Evolutionary conservation across 2,797 vertebrate genomes (phyloP), one percentile per base, ranked within the genome.

Genomic region (Centroberyx gerrardi): DNA sequence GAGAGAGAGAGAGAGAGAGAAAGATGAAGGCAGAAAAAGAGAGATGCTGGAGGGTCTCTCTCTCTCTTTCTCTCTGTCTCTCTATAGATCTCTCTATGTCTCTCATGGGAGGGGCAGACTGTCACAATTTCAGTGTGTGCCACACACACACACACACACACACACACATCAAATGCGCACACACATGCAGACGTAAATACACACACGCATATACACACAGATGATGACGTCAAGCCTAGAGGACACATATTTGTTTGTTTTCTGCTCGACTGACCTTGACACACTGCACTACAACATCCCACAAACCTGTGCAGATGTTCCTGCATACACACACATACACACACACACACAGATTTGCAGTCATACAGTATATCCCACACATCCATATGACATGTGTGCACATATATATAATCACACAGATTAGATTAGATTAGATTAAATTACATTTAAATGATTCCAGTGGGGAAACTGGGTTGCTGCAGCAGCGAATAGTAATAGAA

Each of bases 71-170:
- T 22, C 22, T 53, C 52, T 54, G 18, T 55, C 53, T 6, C 6
- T 55, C 14, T 55, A 2, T 48, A 4, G 14, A 14, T 15, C 8
- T 40, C 9, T 9, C 46, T 71, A 38, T 2, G 9, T 22, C 13
- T 38, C 74, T 55, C 40, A 49, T 48, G 62, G 63, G 67, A 68
- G 15, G 38, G 76, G 55, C 46, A 12, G 0, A 3, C 56, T 49
- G 51, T 54, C 33, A 67, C 18, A 17, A 28, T 65, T 52, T 3
- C 33, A 33, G 31, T 31, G 17, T 56, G 54, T 15, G 29, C 17
- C 14, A 4, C 31, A n/a, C 55, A 53, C 55, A 36, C 56, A 56
- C 54, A 33, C 29, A 56, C 49, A 51, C 49, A 52, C 49, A 18
- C n/a, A 53, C 51, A 51, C 6, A 18, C 22, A 53, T 17, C 49